Base-by-base conservation (phyloP, 2,888 invertebrate species). In the Coecobrya sp. region DNA sequence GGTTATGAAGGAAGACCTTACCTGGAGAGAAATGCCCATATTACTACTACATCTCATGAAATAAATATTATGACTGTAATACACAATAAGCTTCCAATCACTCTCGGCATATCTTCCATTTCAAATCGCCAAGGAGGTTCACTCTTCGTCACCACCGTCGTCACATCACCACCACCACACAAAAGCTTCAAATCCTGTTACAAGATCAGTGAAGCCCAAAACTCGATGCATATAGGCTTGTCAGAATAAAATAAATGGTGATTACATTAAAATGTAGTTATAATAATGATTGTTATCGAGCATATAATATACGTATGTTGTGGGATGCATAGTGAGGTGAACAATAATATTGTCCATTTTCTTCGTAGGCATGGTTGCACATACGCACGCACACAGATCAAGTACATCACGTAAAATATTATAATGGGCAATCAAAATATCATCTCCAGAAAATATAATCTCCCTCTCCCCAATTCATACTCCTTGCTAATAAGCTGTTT, bases 71-170 rank as follows among this genome's bases (percentile, higher is more conserved):
- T 19, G 59, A 36, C 36, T 19, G 55, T 16, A n/a, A 16, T 10
- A 3, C 55, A n/a, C 13, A 5, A 55, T 55, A 55, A 11, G 16
- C 65, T 22, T 2, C 42, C 30, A 79, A n/a, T 52, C 52, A 79
- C 27, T 52, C 52, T 16, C n/a, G n/a, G n/a, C n/a, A n/a, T n/a
- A 22, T 79, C 76, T 36, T 76, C 45, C 19, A 76, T 45, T 42
- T 76, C 76, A n/a, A 36, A 76, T 45, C 76, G 8, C 42, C 70
- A 62, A 62, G 62, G 62, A 62, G 62, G 62, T 62, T 62, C 16
- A 25, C 62, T 59, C 59, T 62, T 25, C 22, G 1, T 8, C 7
- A 62, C 1, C 11, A 25, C 11, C 62, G 1, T 19, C 10, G 11
- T 1, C 11, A 49, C 3, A 13, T 49, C 36, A 4, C n/a, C 36